These are phyloP conservation scores for Drosophila lacertosa DNA, from an alignment of 1,140 invertebrate genomes.

Conservation along the genomic window DNA sequence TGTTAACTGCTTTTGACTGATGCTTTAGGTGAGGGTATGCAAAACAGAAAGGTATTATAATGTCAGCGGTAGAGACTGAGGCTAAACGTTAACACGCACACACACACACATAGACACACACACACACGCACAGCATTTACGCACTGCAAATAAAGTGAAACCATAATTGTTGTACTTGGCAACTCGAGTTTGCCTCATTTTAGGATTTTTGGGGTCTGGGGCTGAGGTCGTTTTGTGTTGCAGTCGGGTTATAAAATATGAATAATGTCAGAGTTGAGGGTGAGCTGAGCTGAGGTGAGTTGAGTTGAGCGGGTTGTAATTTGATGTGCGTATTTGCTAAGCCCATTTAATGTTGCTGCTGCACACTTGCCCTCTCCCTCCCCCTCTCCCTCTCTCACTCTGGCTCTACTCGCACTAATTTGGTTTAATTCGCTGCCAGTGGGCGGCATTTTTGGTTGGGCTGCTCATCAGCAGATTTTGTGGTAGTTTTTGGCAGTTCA, in stretches of 20 bases:
- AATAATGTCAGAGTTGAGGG: conserved; percentile 63
- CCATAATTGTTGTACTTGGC: conserved; percentile 79
- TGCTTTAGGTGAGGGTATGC: conserved; percentile 35
- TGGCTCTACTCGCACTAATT: conserved; percentile 56
- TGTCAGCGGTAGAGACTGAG: conserved; percentile 60
- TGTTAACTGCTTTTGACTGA: conserved; percentile 16
- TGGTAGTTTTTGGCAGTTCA: conserved; percentile 48
- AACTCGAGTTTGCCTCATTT: conserved; percentile 67
- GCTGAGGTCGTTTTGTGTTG: conserved; percentile 51
- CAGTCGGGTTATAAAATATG: conserved; percentile 73
- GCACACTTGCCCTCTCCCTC: neutral
- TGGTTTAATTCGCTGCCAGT: conserved; percentile 68
- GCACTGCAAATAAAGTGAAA: conserved; percentile 68
- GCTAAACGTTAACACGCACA: conserved; percentile 53
- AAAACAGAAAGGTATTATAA: conserved; percentile 67
- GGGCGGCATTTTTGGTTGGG: conserved; percentile 32
- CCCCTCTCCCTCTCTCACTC: neutral
- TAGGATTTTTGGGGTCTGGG: too few species aligned
- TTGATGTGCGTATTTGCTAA: conserved; percentile 76
- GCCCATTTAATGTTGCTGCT: conserved; percentile 61
- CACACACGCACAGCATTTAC: neutral
- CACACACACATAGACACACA: neutral
- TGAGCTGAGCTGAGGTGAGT: neutral
- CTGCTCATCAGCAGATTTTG: conserved; percentile 1
- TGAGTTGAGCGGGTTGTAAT: conserved; percentile 28